Evolutionary conservation across 2,797 vertebrate genomes (phyloP).

Genomic region (Acrossocheilus fasciatus): DNA sequence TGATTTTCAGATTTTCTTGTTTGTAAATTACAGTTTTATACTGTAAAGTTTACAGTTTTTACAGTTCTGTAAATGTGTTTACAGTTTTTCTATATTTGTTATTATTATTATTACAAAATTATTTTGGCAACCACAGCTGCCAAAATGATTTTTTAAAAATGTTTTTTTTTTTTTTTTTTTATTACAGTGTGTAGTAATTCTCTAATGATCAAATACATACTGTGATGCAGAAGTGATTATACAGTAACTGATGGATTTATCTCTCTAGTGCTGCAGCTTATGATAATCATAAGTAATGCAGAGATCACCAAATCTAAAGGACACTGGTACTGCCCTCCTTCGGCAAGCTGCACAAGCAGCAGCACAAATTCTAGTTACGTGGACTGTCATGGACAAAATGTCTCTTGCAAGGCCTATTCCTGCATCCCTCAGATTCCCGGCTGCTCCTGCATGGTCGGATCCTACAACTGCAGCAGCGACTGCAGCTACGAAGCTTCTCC

Average conservation of each 20-base stretch:
- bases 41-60: no score
- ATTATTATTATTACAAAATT: no score
- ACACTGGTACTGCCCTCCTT: not conserved
- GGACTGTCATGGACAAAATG: rapidly evolving
- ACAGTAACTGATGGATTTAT: not conserved
- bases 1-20: no score
- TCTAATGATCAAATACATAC: not conserved
- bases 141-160: no score
- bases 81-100: no score
- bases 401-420: not conserved
- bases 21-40: no score
- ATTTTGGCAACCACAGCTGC: no score
- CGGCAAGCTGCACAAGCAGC: not conserved
- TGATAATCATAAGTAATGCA: not conserved
- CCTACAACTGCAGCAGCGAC: not conserved
- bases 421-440: rapidly evolving
- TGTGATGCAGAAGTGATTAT: not conserved
- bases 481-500: not conserved
- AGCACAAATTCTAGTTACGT: not conserved
- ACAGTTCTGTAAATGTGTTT: no score
- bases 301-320: not conserved
- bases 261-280: constrained; percentile 1
- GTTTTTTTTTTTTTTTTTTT: no score
- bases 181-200: not conserved
- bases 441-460: not conserved